Evolutionary conservation across 2,888 invertebrate genomes (phyloP).

Genomic region (Bruchidius siliquastri): DNA sequence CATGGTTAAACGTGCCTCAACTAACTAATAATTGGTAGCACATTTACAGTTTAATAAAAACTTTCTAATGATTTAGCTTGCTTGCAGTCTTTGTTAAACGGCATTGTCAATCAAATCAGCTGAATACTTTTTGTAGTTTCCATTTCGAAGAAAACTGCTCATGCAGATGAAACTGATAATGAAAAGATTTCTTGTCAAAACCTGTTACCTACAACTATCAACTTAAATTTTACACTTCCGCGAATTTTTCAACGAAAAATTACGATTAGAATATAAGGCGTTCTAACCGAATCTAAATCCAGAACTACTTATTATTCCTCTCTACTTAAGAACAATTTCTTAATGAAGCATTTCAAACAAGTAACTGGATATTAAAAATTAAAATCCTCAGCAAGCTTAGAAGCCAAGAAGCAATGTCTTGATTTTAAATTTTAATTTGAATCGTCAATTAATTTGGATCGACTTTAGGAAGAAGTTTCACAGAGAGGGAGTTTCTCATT

Average conservation of each 20-base stretch:
- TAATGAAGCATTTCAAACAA: neutral
- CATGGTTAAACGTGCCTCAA: too few relatives aligned
- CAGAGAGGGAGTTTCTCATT: neutral
- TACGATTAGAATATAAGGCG: neutral
- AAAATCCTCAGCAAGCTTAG: neutral
- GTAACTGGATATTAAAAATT: neutral
- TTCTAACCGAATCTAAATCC: neutral
- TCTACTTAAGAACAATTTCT: neutral
- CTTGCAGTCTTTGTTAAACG: too few relatives aligned
- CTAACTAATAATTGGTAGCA: too few relatives aligned
- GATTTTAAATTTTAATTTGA: neutral
- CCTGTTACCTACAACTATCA: too few relatives aligned
- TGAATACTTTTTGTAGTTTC: too few relatives aligned
- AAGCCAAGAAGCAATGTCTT: neutral
- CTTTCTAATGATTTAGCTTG: too few relatives aligned
- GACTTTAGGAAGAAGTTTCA: neutral
- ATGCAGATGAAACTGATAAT: too few relatives aligned
- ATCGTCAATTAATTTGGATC: neutral
- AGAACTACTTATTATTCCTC: neutral
- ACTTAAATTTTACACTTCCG: too few relatives aligned
- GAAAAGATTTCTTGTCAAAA: too few relatives aligned
- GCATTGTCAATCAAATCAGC: too few relatives aligned
- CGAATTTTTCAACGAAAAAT: neutral
- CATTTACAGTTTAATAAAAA: too few relatives aligned
- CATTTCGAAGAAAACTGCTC: too few relatives aligned